A percentile compares a stretch with the other conserved stretches of the same genome.
These are phyloP conservation scores for Otolemur garnettii DNA, from an alignment of 2,113 vertebrate genomes.

Conservation along the genomic window DNA sequence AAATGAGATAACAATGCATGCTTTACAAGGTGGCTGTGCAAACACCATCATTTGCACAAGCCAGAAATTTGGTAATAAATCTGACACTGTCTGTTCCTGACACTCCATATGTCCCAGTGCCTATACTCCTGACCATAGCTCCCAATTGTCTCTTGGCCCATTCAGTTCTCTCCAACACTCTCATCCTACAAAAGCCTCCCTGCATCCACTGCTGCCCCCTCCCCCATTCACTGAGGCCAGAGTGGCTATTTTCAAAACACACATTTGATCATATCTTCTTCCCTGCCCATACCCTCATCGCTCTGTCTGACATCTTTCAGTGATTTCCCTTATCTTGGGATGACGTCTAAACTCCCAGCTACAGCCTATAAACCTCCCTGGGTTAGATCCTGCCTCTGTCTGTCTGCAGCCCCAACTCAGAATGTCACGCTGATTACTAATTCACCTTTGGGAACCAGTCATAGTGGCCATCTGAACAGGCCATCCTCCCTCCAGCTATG, in stretches of 20 bases:
- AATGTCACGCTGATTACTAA: not conserved
- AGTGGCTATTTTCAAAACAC: not conserved
- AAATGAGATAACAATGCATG: not conserved
- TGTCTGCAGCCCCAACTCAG: not conserved
- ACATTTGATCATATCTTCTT: not conserved
- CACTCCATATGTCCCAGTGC: not conserved
- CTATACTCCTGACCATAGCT: not conserved
- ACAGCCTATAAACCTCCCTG: not conserved
- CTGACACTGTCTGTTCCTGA: not conserved
- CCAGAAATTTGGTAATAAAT: not conserved
- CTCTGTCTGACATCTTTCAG: not conserved
- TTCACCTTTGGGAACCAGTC: not conserved
- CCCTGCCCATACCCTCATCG: not conserved
- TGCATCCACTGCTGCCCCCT: not conserved
- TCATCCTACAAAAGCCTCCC: not conserved
- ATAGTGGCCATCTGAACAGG: not conserved
- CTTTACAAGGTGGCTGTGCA: not conserved
- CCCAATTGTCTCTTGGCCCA: not conserved
- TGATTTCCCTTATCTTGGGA: not conserved
- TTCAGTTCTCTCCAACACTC: not conserved
- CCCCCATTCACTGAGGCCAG: not conserved
- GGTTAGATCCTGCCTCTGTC: not conserved
- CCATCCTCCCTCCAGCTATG: not conserved
- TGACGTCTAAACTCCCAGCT: not conserved
- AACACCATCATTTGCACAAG: slow-evolving; percentile 6